phyloP scores from a whole-genome alignment of 2,888 invertebrate genomes.

The Agrochola macilenta region DNA sequence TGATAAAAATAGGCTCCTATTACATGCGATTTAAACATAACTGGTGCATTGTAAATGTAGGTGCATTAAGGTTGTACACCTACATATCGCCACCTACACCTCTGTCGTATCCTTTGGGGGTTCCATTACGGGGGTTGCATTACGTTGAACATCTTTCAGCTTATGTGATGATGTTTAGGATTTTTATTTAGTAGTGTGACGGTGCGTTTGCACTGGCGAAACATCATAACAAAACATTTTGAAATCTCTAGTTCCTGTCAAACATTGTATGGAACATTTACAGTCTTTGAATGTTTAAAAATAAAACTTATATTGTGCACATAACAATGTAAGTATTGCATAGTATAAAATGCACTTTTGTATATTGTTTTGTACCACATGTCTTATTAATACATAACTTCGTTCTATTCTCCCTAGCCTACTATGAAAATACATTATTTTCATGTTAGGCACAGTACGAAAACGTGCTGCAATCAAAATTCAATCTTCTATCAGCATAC shows the following conservation, averaged over 20 bases:
- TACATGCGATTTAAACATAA: no score
- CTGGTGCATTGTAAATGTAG: no score
- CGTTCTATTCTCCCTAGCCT: no score
- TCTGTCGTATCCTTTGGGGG: no score
- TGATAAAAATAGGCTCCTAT: no score
- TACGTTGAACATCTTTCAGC: not conserved
- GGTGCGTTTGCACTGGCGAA: no score
- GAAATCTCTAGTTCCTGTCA: no score
- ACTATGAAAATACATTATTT: not conserved
- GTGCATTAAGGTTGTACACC: no score
- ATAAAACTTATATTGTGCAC: not conserved
- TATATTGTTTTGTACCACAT: not conserved
- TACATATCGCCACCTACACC: no score
- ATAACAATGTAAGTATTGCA: not conserved
- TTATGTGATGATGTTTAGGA: not conserved
- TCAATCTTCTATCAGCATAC: not conserved
- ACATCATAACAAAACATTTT: no score
- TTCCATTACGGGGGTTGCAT: not conserved
- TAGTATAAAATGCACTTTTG: not conserved
- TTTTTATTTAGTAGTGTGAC: not conserved
- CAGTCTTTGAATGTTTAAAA: not conserved
- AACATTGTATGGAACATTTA: no score
- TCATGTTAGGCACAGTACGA: not conserved
- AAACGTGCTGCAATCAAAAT: not conserved
- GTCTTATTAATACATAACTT: not conserved